phyloP scores from a whole-genome alignment of 1,140 invertebrate genomes.

The Drosophila burlai region DNA sequence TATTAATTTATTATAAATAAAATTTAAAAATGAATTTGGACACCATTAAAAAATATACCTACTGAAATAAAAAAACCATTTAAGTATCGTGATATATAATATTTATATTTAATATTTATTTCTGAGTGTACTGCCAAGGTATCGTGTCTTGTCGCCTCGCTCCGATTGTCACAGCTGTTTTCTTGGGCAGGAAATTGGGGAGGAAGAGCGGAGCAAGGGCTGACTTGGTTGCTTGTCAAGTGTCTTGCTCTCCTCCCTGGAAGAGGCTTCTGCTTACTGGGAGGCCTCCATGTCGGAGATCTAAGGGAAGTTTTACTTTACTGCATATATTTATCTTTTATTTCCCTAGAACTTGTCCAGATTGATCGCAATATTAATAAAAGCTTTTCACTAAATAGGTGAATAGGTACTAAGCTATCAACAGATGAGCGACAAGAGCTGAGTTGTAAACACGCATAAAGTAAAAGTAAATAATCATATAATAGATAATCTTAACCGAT shows the following conservation, averaged over 20 bases:
- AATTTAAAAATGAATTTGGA: background rate
- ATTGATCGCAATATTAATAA: too few relatives aligned
- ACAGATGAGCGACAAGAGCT: constrained; percentile 43
- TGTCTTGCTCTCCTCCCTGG: constrained; percentile 31
- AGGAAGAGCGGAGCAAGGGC: background rate
- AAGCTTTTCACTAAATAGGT: too few relatives aligned
- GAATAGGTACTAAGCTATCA: constrained; percentile 3
- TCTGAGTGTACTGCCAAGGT: constrained; percentile 9
- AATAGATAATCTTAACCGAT: too few relatives aligned
- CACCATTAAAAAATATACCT: background rate
- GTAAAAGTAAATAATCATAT: too few relatives aligned
- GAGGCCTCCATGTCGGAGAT: constrained; percentile 6
- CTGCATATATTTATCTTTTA: too few relatives aligned
- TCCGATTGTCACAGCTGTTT: constrained; percentile 72
- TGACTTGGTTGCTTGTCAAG: constrained; percentile 52
- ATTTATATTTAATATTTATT: background rate
- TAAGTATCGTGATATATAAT: background rate
- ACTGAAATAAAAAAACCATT: background rate
- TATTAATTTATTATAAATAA: background rate
- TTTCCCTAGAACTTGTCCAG: too few relatives aligned
- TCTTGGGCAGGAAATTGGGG: background rate
- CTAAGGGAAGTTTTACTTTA: background rate
- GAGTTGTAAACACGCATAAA: constrained; percentile 42
- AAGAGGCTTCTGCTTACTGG: constrained; percentile 46
- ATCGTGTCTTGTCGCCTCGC: constrained; percentile 28